A percentile compares a stretch with the other conserved stretches of the same genome.
Conservation (phyloP, 2,888 invertebrate genomes). For the Ennomos erosarius region DNA sequence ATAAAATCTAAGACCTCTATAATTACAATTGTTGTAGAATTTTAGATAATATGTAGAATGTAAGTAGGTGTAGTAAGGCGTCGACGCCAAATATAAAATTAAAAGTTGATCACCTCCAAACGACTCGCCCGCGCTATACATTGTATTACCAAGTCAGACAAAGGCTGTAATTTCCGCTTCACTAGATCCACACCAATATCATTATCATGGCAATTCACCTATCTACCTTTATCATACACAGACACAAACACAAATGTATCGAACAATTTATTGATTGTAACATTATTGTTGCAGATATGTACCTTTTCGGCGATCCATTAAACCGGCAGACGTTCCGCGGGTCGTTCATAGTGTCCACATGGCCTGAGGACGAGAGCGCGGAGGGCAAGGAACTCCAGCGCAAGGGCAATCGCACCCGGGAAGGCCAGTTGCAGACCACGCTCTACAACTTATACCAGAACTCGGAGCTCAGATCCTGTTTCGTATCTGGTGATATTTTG, state of each 20-base stretch:
- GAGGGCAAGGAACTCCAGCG: constrained; percentile 87
- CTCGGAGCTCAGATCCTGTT: constrained; percentile 90
- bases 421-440: constrained; percentile 90
- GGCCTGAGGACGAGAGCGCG: constrained; percentile 87
- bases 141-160: constrained; percentile 11
- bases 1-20: no score
- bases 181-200: constrained; percentile 14
- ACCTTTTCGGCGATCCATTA: constrained; percentile 88
- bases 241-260: no score
- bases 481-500: constrained; percentile 91
- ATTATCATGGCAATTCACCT: background rate
- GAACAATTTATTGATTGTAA: background rate
- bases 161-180: constrained; percentile 27
- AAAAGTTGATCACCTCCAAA: constrained; percentile 50
- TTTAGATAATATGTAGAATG: no score
- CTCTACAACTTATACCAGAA: constrained; percentile 90
- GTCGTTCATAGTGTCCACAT: constrained; percentile 91
- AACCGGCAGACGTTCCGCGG: constrained; percentile 94
- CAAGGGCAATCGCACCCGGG: constrained; percentile 89
- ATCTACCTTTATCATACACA: no score
- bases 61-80: no score
- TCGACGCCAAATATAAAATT: constrained; percentile 28
- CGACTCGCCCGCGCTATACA: constrained; percentile 41
- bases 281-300: constrained; percentile 87
- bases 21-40: no score